A percentile compares a stretch with the other conserved stretches of the same genome.
Conservation (phyloP, 1,140 invertebrate species). For the Reticulitermes speratus region DNA sequence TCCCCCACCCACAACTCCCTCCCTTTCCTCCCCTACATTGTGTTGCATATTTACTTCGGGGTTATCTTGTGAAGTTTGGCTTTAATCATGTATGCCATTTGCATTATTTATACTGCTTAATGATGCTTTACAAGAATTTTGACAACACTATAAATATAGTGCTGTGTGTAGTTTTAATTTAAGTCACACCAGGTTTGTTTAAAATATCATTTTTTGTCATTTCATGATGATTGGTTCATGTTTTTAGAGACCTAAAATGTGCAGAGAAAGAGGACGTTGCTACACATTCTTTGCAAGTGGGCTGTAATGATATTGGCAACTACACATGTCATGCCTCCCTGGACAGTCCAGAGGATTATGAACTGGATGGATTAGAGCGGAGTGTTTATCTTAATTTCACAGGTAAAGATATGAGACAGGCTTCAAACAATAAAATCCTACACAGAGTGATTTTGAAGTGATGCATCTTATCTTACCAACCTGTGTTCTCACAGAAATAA, state of each 20-base stretch:
- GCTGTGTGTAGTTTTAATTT: too few species aligned
- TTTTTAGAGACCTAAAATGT: neutral
- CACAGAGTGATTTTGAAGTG: conserved; percentile 20
- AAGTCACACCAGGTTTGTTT: too few species aligned
- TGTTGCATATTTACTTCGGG: too few species aligned
- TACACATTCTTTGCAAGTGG: conserved; percentile 27
- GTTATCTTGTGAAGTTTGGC: too few species aligned
- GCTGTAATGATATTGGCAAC: conserved; percentile 47
- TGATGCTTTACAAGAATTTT: too few species aligned
- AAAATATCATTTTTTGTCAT: too few species aligned
- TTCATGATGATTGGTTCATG: too few species aligned
- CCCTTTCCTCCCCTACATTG: too few species aligned
- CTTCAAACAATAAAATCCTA: neutral
- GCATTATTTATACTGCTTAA: too few species aligned
- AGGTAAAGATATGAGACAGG: neutral
- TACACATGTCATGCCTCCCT: conserved; percentile 50
- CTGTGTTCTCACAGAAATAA: neutral
- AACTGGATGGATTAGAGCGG: conserved; percentile 36
- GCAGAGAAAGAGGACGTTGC: neutral
- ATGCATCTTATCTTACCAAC: neutral
- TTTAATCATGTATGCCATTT: too few species aligned
- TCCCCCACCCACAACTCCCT: too few species aligned
- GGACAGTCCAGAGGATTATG: conserved; percentile 40
- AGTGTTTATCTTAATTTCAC: conserved; percentile 46
- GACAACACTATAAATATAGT: too few species aligned